Evolutionary conservation across 2,797 vertebrate genomes (phyloP), one percentile per base, ranked within the genome.

Genomic region (Gadopsis bispinosus): DNA sequence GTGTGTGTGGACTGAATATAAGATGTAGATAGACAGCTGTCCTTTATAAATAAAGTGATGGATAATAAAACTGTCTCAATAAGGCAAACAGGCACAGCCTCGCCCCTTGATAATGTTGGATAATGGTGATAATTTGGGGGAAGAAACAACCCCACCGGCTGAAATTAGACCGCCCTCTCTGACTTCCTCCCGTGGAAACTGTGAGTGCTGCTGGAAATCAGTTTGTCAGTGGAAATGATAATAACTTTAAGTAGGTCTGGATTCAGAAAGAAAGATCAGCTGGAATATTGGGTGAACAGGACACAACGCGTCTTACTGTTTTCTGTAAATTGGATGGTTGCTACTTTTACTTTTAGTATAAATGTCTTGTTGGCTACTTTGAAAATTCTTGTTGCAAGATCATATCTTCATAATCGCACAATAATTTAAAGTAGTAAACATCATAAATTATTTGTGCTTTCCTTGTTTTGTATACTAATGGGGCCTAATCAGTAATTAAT

Each of bases 91-190:
- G 7, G 4, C 10, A 19, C 9, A 4, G 5, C 5, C 16, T 75
- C 7, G 2, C 17, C 62, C 51, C 51, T 26, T 56, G 33, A 70
- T 70, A 43, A 41, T 22, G 47, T 11, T 60, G 37, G 43, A 53
- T 59, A 51, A 51, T 62, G 29, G 58, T 53, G 20, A 75, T 70
- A 20, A 71, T 58, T 66, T 31, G 51, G 58, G 14, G 26, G 56
- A 61, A 47, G 6, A 58, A 31, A 63, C 22, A 37, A 41, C 41
- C 19, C n/a, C 13, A 43, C 26, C 6, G 7, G 55, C 45, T 56
- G n/a, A 20, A 31, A 60, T 77, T 26, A 22, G 13, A 22, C 43
- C 9, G 12, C 17, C 41, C 22, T 5, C 10, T 54, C n/a, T 48
- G 31, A 53, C n/a, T 22, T 4, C 7, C 31, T 53, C 31, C 26